Percentiles rank a stretch among this genome's conserved stretches.
Evolutionary conservation across 1,140 invertebrate genomes (phyloP).

Genomic region (honey bee (Apis mellifera)): DNA sequence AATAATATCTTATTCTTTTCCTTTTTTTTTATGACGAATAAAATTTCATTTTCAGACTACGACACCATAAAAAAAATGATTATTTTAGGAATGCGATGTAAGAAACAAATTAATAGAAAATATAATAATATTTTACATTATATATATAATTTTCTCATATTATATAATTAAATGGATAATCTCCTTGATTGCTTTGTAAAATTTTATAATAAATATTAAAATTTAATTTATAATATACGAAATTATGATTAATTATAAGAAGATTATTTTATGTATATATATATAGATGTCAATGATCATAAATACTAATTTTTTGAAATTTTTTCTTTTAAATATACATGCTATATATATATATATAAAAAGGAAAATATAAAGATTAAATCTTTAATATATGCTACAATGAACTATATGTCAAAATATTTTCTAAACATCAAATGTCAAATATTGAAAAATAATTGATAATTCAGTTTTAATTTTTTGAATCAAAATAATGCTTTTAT

Average conservation of each 20-base stretch:
- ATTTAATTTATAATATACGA: background rate
- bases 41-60: background rate
- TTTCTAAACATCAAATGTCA: background rate
- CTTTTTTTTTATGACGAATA: background rate
- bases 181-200: slow-evolving; percentile 2
- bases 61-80: background rate
- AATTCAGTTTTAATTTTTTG: background rate
- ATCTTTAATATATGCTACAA: too few relatives aligned
- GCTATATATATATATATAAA: background rate
- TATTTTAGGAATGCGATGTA: slow-evolving; percentile 17
- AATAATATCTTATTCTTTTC: slow-evolving; percentile 1
- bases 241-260: background rate
- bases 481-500: background rate
- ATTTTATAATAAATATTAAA: background rate
- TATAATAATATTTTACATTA: background rate
- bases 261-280: background rate
- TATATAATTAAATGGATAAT: background rate
- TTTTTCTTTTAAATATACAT: background rate
- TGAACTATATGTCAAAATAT: background rate
- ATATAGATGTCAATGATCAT: slow-evolving; percentile 5
- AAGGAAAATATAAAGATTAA: background rate
- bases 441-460: background rate
- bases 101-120: background rate
- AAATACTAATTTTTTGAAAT: background rate
- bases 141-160: background rate